phyloP scores from a whole-genome alignment of 2,113 vertebrate species.

The Dromaius novaehollandiae region DNA sequence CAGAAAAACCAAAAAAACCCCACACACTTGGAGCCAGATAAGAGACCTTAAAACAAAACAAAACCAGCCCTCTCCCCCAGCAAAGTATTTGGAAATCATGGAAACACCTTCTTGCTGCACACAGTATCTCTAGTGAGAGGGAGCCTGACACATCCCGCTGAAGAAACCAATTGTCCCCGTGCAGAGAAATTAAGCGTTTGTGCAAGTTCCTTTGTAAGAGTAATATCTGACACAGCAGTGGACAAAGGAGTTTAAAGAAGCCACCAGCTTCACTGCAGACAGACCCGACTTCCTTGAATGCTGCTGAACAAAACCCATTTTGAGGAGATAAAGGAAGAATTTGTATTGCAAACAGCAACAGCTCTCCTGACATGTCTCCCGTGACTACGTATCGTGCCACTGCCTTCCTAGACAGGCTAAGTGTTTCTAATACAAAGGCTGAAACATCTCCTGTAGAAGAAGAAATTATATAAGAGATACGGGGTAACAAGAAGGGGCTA shows the following conservation, averaged over 20 bases:
- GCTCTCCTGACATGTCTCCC: not conserved
- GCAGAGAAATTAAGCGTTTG: not conserved
- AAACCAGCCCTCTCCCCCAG: not conserved
- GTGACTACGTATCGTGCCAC: not conserved
- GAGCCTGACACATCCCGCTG: not conserved
- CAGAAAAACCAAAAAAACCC: too few relatives aligned
- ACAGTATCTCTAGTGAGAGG: not conserved
- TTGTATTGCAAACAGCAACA: not conserved
- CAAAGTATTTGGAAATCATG: not conserved
- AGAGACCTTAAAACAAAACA: not conserved
- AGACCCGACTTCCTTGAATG: not conserved
- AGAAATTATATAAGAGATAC: slow-evolving; percentile 1
- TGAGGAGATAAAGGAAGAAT: not conserved
- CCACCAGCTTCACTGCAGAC: not conserved
- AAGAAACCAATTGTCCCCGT: not conserved
- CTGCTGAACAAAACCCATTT: not conserved
- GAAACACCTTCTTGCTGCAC: not conserved
- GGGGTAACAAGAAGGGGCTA: not conserved
- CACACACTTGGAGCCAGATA: not conserved
- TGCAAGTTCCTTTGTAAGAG: not conserved
- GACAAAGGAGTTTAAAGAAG: not conserved
- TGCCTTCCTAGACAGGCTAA: not conserved
- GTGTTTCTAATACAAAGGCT: not conserved
- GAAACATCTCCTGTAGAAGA: not conserved
- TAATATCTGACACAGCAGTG: not conserved